These are phyloP conservation scores for Xylocampa areola DNA, from an alignment of 2,888 invertebrate genomes.

Conservation along the genomic window DNA sequence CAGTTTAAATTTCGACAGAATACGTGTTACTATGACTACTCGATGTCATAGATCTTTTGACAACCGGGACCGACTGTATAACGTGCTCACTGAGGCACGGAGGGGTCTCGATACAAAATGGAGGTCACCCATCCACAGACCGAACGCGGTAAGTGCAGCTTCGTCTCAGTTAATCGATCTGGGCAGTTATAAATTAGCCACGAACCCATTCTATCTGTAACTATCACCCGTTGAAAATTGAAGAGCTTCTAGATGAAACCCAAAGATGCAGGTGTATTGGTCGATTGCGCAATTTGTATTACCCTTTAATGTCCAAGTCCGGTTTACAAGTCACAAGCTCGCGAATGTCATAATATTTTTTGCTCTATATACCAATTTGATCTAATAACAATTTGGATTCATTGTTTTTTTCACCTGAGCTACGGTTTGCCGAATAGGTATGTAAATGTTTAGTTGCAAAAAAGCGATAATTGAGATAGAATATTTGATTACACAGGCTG, in stretches of 20 bases:
- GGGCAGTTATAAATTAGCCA: too few species aligned
- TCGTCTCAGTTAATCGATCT: too few species aligned
- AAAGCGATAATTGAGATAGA: conserved; percentile 21
- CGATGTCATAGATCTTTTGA: too few species aligned
- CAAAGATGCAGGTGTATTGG: conserved; percentile 5
- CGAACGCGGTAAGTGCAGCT: too few species aligned
- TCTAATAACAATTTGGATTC: conserved; percentile 26
- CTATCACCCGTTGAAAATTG: conserved; percentile 16
- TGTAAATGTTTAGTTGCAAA: conserved; percentile 39
- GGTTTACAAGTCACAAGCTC: conserved; percentile 15
- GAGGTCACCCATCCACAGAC: too few species aligned
- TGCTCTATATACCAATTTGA: conserved; percentile 16
- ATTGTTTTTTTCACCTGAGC: conserved; percentile 32
- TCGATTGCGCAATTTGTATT: conserved; percentile 17
- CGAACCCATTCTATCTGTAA: not conserved
- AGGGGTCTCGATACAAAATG: too few species aligned
- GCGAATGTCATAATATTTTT: conserved; percentile 31
- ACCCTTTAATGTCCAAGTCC: conserved; percentile 15
- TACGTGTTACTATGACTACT: too few species aligned
- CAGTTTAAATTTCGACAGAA: too few species aligned
- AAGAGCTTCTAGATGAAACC: conserved; percentile 3
- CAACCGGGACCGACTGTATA: too few species aligned
- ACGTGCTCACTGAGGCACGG: too few species aligned
- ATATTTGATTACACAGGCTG: conserved; percentile 8
- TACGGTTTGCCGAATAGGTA: too few species aligned